Conservation (phyloP, 2,113 vertebrate genomes). For the Periophthalmodon schlosseri region DNA sequence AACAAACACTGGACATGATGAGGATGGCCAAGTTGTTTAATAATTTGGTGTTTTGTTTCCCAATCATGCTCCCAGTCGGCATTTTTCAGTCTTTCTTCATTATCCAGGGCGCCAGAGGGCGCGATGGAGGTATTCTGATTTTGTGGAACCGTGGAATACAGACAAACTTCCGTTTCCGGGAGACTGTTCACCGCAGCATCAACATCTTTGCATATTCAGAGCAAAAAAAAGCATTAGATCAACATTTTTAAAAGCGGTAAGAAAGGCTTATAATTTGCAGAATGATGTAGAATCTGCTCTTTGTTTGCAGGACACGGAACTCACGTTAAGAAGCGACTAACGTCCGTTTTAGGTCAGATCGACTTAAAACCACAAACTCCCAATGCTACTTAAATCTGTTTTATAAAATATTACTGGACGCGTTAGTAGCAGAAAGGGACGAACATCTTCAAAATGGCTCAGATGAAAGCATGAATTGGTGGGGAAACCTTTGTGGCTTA, state of each 20-base stretch:
- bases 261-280: background rate
- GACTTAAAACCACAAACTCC: background rate
- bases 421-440: background rate
- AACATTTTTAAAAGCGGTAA: slow-evolving; percentile 42
- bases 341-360: background rate
- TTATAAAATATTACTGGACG: background rate
- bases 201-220: slow-evolving; percentile 59
- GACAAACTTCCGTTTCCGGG: slow-evolving; percentile 64
- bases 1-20: no score
- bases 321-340: slow-evolving; percentile 49
- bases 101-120: slow-evolving; percentile 42
- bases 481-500: background rate
- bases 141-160: no score
- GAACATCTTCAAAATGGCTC: background rate
- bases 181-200: slow-evolving; percentile 57
- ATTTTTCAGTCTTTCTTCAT: no score
- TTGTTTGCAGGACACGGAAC: background rate
- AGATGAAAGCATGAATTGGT: background rate
- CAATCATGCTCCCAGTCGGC: no score
- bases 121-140: background rate
- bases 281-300: background rate
- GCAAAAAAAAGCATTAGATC: slow-evolving; percentile 4
- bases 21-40: no score
- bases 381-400: background rate
- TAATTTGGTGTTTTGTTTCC: no score